Conservation (phyloP, 2,888 invertebrate species). For the Agriotes lineatus region DNA sequence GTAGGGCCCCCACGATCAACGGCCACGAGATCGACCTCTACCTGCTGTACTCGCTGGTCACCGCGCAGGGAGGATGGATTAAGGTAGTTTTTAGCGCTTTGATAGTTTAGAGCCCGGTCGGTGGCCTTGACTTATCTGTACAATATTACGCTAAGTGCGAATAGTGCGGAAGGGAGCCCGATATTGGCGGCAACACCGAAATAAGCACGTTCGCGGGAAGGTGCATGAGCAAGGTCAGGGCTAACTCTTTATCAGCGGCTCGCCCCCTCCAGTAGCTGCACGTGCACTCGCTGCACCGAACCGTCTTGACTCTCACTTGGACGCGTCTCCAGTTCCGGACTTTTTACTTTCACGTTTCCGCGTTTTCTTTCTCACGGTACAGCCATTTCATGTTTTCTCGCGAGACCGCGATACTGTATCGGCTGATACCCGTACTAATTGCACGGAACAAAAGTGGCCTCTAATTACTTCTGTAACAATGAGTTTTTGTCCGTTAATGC, state of each 20-base stretch:
- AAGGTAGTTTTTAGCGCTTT: slow-evolving; percentile 75
- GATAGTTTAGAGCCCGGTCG: neutral
- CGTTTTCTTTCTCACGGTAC: neutral
- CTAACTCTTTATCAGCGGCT: slow-evolving; percentile 49
- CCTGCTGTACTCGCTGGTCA: slow-evolving; percentile 91
- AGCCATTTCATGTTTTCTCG: neutral
- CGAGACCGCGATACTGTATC: neutral
- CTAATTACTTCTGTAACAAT: neutral
- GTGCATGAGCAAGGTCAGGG: slow-evolving; percentile 67
- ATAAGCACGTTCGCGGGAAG: slow-evolving; percentile 50
- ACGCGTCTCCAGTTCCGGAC: slow-evolving; percentile 9
- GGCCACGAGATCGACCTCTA: slow-evolving; percentile 94
- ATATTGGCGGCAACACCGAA: slow-evolving; percentile 4
- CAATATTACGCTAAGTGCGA: neutral
- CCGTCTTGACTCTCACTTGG: slow-evolving; percentile 25
- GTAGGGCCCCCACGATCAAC: slow-evolving; percentile 80
- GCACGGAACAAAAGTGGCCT: neutral
- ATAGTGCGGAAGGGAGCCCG: neutral
- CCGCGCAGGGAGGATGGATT: slow-evolving; percentile 92
- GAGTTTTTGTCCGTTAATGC: neutral
- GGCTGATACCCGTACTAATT: neutral
- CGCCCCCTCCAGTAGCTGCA: slow-evolving; percentile 25
- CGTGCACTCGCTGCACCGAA: slow-evolving; percentile 17
- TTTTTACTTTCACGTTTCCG: neutral
- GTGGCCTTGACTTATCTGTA: slow-evolving; percentile 1